phyloP scores from a whole-genome alignment of 1,140 invertebrate genomes.

The Cheumatopsyche charites region DNA sequence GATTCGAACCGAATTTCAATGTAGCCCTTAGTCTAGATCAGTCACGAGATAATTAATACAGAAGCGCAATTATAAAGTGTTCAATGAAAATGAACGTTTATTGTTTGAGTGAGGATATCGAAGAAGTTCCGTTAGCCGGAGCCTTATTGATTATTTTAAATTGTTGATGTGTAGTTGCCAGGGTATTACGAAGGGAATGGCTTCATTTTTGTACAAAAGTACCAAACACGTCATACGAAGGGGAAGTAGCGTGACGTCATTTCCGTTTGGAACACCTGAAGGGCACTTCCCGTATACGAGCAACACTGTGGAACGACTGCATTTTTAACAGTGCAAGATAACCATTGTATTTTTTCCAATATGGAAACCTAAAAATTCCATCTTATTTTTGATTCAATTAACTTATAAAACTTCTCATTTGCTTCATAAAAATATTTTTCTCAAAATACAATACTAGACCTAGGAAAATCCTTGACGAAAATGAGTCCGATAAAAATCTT shows the following conservation, averaged over 20 bases:
- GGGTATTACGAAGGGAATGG: conserved; percentile 23
- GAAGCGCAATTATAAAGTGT: not conserved
- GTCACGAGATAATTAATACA: not conserved
- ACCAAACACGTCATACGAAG: conserved; percentile 11
- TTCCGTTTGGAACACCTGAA: conserved; percentile 44
- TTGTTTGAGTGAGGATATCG: not conserved
- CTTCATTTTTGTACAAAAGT: conserved; percentile 11
- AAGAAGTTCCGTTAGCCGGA: not conserved
- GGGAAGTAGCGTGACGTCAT: conserved; percentile 41
- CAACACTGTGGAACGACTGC: conserved; percentile 24
- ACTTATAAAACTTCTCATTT: no score
- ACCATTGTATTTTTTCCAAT: no score
- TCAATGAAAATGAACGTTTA: not conserved
- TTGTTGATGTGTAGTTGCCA: conserved; percentile 17
- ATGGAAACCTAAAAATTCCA: no score
- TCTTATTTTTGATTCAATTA: no score
- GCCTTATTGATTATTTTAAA: conserved; percentile 17
- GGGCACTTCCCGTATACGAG: conserved; percentile 31
- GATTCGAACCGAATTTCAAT: not conserved
- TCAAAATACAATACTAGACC: no score
- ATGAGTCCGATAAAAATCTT: no score
- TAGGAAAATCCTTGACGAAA: no score
- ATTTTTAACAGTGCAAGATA: not conserved
- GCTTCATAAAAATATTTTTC: no score
- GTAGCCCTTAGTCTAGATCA: no score